Evolutionary conservation across 2,113 vertebrate species (phyloP).

Genomic region (Choloepus hoffmanni): DNA sequence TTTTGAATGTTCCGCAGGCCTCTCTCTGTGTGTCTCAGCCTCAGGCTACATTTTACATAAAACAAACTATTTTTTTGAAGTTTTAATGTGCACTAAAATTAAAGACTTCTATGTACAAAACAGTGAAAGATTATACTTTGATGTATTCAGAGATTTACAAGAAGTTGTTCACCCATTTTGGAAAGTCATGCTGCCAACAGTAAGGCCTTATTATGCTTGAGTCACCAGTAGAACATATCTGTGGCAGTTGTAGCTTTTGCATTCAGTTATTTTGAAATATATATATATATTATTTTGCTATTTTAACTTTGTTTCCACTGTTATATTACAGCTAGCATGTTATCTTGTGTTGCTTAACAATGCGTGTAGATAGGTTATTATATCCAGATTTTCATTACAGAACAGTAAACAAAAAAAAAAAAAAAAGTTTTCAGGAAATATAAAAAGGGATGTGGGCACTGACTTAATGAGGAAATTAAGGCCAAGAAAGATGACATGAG

Average conservation of each 20-base stretch:
- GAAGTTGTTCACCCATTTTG: background rate
- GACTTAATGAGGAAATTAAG: background rate
- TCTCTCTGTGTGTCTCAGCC: background rate
- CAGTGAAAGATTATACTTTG: background rate
- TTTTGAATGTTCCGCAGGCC: background rate
- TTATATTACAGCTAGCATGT: background rate
- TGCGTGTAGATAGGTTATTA: background rate
- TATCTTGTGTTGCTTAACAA: background rate
- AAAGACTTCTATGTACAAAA: conserved; percentile 16
- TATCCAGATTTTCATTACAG: conserved; percentile 10
- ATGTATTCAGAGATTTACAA: background rate
- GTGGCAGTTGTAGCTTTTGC: background rate
- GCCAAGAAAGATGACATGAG: background rate
- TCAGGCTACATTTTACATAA: background rate
- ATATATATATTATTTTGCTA: background rate
- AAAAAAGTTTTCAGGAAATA: background rate
- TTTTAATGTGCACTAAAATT: conserved; percentile 29
- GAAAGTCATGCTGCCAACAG: background rate
- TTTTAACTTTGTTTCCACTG: background rate
- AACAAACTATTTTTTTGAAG: background rate
- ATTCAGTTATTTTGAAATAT: background rate
- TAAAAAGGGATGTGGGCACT: background rate
- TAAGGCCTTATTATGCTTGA: background rate
- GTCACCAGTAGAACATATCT: background rate
- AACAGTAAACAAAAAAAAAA: background rate